phyloP scores from a whole-genome alignment of 1,140 invertebrate genomes.

The Pentalonia nigronervosa region DNA sequence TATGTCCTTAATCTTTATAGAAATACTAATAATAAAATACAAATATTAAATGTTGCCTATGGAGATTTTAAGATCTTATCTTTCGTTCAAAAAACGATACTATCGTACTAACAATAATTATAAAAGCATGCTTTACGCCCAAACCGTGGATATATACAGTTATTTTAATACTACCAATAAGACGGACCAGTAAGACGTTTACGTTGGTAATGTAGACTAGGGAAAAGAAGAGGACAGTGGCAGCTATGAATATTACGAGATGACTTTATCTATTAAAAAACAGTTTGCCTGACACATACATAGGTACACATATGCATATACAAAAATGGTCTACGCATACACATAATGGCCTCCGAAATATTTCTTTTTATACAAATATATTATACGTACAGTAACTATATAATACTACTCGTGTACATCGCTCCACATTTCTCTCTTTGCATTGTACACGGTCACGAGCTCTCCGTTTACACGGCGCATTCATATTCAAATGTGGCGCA shows the following conservation, averaged over 20 bases:
- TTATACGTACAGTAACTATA: background rate
- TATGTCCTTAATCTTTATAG: background rate
- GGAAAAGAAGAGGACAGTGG: too few species aligned
- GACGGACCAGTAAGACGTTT: conserved; percentile 6
- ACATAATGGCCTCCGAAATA: conserved; percentile 28
- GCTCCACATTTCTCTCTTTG: conserved; percentile 21
- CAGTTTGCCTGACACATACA: conserved; percentile 17
- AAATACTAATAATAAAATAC: background rate
- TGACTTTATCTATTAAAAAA: conserved; percentile 54
- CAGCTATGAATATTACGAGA: conserved; percentile 21
- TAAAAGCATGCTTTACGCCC: background rate
- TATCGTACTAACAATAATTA: background rate
- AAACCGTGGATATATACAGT: background rate
- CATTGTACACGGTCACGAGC: conserved; percentile 49
- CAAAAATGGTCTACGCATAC: background rate
- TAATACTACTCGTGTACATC: conserved; percentile 18
- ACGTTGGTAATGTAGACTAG: conserved; percentile 2
- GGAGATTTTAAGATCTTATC: background rate
- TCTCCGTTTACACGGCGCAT: background rate
- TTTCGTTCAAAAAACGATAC: background rate
- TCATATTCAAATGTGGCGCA: conserved; percentile 47
- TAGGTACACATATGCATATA: background rate
- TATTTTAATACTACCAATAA: background rate
- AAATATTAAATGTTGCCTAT: background rate
- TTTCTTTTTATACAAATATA: conserved; percentile 39